phyloP scores from a whole-genome alignment of 2,888 invertebrate species.

The Oscheius myriophilus region DNA sequence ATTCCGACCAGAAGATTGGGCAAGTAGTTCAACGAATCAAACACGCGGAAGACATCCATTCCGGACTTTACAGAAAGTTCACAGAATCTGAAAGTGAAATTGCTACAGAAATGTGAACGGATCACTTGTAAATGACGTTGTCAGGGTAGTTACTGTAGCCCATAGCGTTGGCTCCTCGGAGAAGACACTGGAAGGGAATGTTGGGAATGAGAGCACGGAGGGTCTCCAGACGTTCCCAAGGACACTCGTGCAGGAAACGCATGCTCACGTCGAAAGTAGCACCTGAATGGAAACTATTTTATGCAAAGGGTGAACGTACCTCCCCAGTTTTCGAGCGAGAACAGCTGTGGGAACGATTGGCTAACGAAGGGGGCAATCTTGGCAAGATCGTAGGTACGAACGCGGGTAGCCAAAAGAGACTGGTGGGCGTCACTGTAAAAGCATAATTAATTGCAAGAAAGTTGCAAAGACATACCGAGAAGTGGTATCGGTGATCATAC shows the following conservation, averaged over 20 bases:
- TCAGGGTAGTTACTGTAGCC: constrained; percentile 99
- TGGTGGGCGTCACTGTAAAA: constrained; percentile 96
- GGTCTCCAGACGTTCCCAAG: constrained; percentile 94
- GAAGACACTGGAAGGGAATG: constrained; percentile 97
- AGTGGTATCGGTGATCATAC: constrained; percentile 96
- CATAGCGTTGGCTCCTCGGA: constrained; percentile 97
- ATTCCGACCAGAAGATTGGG: constrained; percentile 94
- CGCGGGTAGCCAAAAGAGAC: constrained; percentile 91
- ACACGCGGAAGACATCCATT: constrained; percentile 98
- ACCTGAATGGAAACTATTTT: constrained; percentile 74
- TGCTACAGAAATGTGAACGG: background rate
- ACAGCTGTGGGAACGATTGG: constrained; percentile 86
- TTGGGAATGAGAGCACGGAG: constrained; percentile 82
- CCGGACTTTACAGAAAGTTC: constrained; percentile 92
- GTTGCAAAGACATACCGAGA: constrained; percentile 50
- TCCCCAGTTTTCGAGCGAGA: constrained; percentile 96
- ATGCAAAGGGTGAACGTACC: constrained; percentile 72
- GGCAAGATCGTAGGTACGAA: constrained; percentile 87
- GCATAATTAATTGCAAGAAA: constrained; percentile 1
- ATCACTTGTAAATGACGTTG: constrained; percentile 89
- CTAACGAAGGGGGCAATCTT: constrained; percentile 91
- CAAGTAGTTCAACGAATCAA: constrained; percentile 96
- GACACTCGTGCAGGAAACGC: constrained; percentile 95
- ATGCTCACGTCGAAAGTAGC: constrained; percentile 98
- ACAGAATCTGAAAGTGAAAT: constrained; percentile 80